A percentile compares a stretch with the other conserved stretches of the same genome.
phyloP scores from a whole-genome alignment of 2,113 vertebrate species.

The Ancistrus triradiatus region DNA sequence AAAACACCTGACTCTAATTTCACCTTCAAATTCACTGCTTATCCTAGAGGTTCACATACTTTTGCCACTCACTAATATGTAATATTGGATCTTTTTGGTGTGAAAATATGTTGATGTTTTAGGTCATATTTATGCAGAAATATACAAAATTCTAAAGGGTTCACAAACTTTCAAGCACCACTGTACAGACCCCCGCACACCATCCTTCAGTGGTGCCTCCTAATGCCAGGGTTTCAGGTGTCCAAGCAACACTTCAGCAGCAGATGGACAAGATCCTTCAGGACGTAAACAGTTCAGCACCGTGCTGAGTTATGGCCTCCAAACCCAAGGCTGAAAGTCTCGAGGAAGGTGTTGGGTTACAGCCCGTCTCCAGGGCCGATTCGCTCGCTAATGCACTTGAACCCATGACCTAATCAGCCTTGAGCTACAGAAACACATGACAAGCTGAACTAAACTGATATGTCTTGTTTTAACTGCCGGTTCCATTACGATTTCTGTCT shows the following conservation, averaged over 20 bases:
- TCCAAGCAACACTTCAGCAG: slow-evolving; percentile 34
- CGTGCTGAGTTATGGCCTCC: slow-evolving; percentile 25
- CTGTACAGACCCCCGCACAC: slow-evolving; percentile 16
- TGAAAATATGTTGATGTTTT: too few species aligned
- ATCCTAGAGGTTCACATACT: too few species aligned
- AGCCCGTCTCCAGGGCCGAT: neutral
- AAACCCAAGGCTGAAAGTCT: slow-evolving; percentile 37
- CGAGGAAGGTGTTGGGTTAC: slow-evolving; percentile 38
- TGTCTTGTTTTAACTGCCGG: too few species aligned
- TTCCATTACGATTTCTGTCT: too few species aligned
- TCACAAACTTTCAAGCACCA: slow-evolving; percentile 10
- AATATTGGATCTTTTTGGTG: too few species aligned
- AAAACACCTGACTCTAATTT: too few species aligned
- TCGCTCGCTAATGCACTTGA: neutral
- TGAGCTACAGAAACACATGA: slow-evolving; percentile 1
- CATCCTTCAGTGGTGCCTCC: slow-evolving; percentile 40
- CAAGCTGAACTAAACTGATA: neutral
- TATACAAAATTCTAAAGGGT: too few species aligned
- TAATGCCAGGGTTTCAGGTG: slow-evolving; percentile 38
- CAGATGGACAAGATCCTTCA: slow-evolving; percentile 40
- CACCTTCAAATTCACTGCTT: too few species aligned
- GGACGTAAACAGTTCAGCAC: slow-evolving; percentile 47
- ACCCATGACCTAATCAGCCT: neutral
- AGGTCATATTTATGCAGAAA: too few species aligned
- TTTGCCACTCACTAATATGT: too few species aligned